A percentile compares a stretch with the other conserved stretches of the same genome.
These are phyloP conservation scores for Tetranychus truncatus DNA, from an alignment of 2,888 invertebrate species.

Conservation along the genomic window DNA sequence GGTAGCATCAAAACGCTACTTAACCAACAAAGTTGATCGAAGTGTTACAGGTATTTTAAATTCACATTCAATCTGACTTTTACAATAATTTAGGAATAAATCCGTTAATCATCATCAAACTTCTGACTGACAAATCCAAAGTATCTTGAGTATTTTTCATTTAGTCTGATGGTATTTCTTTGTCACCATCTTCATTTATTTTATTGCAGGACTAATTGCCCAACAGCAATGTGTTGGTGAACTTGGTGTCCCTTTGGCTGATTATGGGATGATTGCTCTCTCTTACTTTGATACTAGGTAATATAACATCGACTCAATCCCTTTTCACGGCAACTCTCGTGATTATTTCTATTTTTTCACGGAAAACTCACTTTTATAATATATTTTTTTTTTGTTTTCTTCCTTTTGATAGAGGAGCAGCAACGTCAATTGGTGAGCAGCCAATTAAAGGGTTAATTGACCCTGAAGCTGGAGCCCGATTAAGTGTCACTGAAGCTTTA, in stretches of 20 bases:
- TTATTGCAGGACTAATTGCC: constrained; percentile 83
- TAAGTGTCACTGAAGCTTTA: constrained; percentile 83
- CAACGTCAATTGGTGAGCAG: constrained; percentile 89
- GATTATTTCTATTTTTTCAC: too few relatives aligned
- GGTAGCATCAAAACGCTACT: constrained; percentile 81
- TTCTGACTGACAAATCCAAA: too few relatives aligned
- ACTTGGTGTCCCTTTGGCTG: constrained; percentile 81
- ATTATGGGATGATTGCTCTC: constrained; percentile 67
- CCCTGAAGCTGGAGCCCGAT: constrained; percentile 67
- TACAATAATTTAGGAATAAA: too few relatives aligned
- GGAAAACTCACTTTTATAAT: not conserved
- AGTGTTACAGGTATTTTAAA: constrained; percentile 24
- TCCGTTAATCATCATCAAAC: too few relatives aligned
- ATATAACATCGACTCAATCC: too few relatives aligned
- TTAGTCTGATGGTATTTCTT: too few relatives aligned
- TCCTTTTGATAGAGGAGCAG: constrained; percentile 47
- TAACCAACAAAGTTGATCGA: constrained; percentile 56
- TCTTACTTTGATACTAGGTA: constrained; percentile 49
- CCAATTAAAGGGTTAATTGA: constrained; percentile 76
- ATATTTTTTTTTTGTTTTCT: not conserved
- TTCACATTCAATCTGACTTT: not conserved
- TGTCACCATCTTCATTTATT: constrained; percentile 34
- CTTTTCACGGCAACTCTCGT: too few relatives aligned
- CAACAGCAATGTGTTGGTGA: constrained; percentile 98
- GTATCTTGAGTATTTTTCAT: too few relatives aligned